phyloP scores from a whole-genome alignment of 2,797 vertebrate genomes.

The Pseudotriccus pelzelni region DNA sequence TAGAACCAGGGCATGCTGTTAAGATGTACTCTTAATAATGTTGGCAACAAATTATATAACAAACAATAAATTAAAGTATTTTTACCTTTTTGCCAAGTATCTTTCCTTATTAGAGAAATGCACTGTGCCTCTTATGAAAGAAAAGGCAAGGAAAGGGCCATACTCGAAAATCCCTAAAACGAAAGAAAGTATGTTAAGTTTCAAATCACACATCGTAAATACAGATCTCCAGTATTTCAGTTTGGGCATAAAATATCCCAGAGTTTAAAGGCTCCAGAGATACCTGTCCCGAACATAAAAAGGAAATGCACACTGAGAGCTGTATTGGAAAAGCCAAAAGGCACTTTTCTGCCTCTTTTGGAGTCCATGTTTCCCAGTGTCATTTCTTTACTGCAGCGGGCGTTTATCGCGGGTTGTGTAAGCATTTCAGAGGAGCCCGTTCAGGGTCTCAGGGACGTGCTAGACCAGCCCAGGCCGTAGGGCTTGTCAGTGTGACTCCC shows the following conservation, averaged over 20 bases:
- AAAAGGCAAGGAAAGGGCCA: neutral
- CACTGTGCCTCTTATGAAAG: neutral
- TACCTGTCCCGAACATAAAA: neutral
- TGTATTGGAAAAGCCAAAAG: neutral
- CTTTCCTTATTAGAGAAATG: neutral
- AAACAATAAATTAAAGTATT: neutral
- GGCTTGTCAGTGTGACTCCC: neutral
- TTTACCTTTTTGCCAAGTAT: neutral
- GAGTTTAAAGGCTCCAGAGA: neutral
- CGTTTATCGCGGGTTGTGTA: rapidly evolving
- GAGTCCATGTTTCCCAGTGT: neutral
- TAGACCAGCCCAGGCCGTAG: rapidly evolving
- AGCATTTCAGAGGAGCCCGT: neutral
- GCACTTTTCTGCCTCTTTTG: neutral
- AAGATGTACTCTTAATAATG: neutral
- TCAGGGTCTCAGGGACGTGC: rapidly evolving
- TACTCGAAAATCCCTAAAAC: neutral
- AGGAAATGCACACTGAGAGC: neutral
- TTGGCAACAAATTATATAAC: neutral
- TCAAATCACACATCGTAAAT: neutral
- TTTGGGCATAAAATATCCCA: neutral
- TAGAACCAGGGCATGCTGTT: neutral
- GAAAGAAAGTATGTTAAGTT: neutral
- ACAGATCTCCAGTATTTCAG: neutral
- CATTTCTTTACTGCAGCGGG: neutral